Conservation (phyloP, 2,797 vertebrate species). For the Darevskia nairensis region DNA sequence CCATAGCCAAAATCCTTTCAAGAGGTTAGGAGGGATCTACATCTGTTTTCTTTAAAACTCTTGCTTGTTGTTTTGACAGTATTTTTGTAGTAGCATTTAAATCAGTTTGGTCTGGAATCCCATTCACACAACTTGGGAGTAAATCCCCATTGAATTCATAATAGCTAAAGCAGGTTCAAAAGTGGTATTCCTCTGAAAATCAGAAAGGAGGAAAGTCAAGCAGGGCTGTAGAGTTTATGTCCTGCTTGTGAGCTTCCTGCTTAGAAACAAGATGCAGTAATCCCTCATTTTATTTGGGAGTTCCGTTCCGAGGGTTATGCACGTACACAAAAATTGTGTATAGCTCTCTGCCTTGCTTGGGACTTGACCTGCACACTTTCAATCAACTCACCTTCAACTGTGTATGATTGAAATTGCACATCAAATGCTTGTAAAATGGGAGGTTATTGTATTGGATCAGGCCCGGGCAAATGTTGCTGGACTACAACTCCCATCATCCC, state of each 20-base stretch:
- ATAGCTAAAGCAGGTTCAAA: neutral
- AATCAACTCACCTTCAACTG: too few relatives aligned
- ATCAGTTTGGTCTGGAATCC: neutral
- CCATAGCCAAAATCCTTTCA: constrained; percentile 95
- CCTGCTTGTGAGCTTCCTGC: neutral
- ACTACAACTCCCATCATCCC: neutral
- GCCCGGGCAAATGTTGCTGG: neutral
- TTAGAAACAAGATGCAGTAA: neutral
- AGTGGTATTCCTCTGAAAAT: neutral
- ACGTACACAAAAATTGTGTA: too few relatives aligned
- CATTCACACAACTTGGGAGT: neutral
- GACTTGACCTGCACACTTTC: too few relatives aligned
- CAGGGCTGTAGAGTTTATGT: neutral
- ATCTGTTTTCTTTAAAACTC: neutral
- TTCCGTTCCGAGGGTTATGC: too few relatives aligned
- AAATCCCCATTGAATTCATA: neutral
- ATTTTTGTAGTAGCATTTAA: neutral
- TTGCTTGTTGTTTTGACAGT: neutral
- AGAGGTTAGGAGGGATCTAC: constrained; percentile 81
- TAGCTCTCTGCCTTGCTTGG: too few relatives aligned
- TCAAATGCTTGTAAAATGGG: too few relatives aligned
- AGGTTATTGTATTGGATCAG: neutral
- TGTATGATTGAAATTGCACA: too few relatives aligned
- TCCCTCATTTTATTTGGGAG: too few relatives aligned
- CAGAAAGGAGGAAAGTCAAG: neutral